Base-by-base conservation (phyloP, 2,797 vertebrate species). In the Loriculus beryllinus region DNA sequence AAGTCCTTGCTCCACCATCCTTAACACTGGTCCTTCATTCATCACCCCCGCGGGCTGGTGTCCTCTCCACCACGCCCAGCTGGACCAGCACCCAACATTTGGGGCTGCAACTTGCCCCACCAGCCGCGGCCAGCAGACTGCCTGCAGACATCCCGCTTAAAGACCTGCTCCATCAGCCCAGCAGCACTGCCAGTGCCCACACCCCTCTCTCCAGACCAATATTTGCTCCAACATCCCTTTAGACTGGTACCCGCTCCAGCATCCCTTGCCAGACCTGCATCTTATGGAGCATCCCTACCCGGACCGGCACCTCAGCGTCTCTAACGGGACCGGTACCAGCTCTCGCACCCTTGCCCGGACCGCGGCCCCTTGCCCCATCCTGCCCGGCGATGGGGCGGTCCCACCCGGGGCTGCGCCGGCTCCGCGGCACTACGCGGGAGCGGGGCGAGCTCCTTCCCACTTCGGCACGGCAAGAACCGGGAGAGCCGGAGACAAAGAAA, bases 401-500 rank as follows among this genome's bases (percentile, higher is more conserved):
- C 93, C 48, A 43, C 78, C 77, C 51, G 88, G 51, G 57, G 91
- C 75, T 63, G 78, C 49, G 4, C 23, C 45, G 23, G 70, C 45
- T 59, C 78, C 82, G 56, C 82, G 64, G 80, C 68, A 90, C 63
- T 45, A 81, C 57, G 68, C 40, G 87, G 93, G 91, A 92, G 95
- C 90, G 82, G 87, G 90, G 60, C 71, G 92, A 94, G 92, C 95
- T 97, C 94, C 86, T 97, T 95, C 94, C 96, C 97, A 97, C 96
- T 96, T 95, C 93, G 47, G 93, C 94, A 87, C 93, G 90, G 96
- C 96, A 74, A 96, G 95, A 95, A 92, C 82, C 91, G 75, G 62
- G 77, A 81, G 89, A 90, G 93, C 93, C 91, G 85, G 94, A 97
- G 96, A 98, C 98, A 98, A 98, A 98, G 98, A 98, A 98, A 98